A percentile compares a stretch with the other conserved stretches of the same genome.
phyloP scores from a whole-genome alignment of 2,797 vertebrate genomes.

The Alfaro cultratus region DNA sequence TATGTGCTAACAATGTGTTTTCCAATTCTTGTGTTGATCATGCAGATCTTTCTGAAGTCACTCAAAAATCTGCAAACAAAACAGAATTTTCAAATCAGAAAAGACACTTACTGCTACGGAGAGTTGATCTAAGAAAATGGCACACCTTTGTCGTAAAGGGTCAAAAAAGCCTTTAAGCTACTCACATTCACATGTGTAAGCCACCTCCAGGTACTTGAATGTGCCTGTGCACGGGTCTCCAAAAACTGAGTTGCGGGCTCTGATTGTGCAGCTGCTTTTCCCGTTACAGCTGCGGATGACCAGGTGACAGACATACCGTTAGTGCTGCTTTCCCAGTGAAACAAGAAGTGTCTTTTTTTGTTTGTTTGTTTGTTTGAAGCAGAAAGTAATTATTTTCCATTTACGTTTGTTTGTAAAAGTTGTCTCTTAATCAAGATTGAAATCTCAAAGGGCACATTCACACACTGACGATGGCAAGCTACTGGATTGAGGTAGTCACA shows the following conservation, averaged over 20 bases:
- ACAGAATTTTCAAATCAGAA: background rate
- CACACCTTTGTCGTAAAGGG: background rate
- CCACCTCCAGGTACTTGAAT: constrained; percentile 65
- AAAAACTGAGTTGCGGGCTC: constrained; percentile 19
- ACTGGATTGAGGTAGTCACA: too few species aligned
- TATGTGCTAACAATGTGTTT: background rate
- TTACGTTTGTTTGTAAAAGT: background rate
- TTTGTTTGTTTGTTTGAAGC: too few species aligned
- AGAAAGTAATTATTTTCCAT: too few species aligned
- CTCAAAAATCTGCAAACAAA: constrained; percentile 17
- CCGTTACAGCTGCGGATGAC: constrained; percentile 58
- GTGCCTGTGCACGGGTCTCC: constrained; percentile 40
- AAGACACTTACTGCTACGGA: background rate
- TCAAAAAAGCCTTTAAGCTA: constrained; percentile 4
- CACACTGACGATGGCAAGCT: too few species aligned
- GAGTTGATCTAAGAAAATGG: background rate
- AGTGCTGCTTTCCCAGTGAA: background rate
- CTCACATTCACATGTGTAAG: constrained; percentile 57
- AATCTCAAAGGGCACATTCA: too few species aligned
- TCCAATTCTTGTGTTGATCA: background rate
- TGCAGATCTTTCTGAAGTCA: accelerated
- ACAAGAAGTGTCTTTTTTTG: background rate
- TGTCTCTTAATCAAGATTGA: background rate
- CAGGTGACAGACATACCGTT: background rate
- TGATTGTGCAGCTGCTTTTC: constrained; percentile 45